Evolutionary conservation across 2,113 vertebrate genomes (phyloP), one percentile per base, ranked within the genome.

Genomic region (Plecturocebus donacophilus): DNA sequence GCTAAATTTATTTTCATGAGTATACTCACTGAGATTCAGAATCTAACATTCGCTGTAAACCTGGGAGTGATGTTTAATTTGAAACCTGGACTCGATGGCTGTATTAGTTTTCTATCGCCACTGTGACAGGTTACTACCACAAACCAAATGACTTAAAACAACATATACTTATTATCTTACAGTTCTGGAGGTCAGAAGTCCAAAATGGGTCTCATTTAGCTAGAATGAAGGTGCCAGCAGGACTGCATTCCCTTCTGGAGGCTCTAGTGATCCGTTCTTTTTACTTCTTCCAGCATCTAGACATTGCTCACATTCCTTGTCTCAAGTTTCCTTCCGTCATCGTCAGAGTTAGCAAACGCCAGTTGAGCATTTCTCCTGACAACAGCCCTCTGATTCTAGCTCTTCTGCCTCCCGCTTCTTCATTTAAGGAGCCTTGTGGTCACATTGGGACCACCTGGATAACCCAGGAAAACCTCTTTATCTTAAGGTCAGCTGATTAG

Each of bases 331-430:
- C 25, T 47, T 52, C 45, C 38, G 80, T 83, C 35, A 14, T 9
- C 49, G 47, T 52, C 13, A 79, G 45, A 47, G 30, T 38, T 54
- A 35, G 23, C 38, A 35, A 11, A 1, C 2, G 12, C 14, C 38
- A 12, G 30, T 3, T 0, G 13, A 38, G 30, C 12, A 38, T 38
- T 45, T 5, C 21, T 52, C 13, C 8, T 13, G 4, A 35, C 11
- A 19, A 30, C 6, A 6, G 20, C 17, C 52, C 45, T 42, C 25
- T 13, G 47, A 35, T 25, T 11, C 70, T 58, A 8, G 52, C 20
- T 42, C 3, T 20, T 30, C 21, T 16, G 27, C 56, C 7, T 42
- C 25, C 40, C 3, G 16, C 23, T 61, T n/a, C 64, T 81, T 79
- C 76, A 12, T 45, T 35, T 76, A 71, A 95, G 54, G 71, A 58